A percentile compares a stretch with the other conserved stretches of the same genome.
Evolutionary conservation across 2,888 invertebrate species (phyloP).

Genomic region (Drosophila ustulata): DNA sequence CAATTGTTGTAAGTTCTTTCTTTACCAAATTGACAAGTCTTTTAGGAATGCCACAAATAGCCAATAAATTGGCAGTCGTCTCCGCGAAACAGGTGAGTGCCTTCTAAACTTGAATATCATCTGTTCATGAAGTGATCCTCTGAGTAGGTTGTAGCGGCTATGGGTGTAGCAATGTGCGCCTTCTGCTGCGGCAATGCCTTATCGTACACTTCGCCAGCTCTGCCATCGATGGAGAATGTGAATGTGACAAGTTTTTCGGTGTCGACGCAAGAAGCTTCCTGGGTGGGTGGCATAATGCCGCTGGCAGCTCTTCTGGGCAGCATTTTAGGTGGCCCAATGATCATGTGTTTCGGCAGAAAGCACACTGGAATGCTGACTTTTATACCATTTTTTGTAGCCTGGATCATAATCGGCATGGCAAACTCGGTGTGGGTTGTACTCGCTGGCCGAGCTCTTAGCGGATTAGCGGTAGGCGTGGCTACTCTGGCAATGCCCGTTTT

Average conservation of each 20-base stretch:
- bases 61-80: neutral
- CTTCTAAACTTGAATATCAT: neutral
- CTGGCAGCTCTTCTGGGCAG: conserved; percentile 14
- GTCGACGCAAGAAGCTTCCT: conserved; percentile 18
- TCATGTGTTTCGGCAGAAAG: conserved; percentile 89
- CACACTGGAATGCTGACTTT: conserved; percentile 83
- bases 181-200: conserved; percentile 10
- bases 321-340: conserved; percentile 77
- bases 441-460: conserved; percentile 58
- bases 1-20: too few relatives aligned
- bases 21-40: too few relatives aligned
- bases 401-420: conserved; percentile 89
- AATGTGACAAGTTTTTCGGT: conserved; percentile 18
- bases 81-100: conserved; percentile 24
- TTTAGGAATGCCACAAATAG: conserved; percentile 1
- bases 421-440: conserved; percentile 85
- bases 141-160: conserved; percentile 5
- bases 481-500: conserved; percentile 92
- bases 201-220: conserved; percentile 28
- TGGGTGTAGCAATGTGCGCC: conserved; percentile 10
- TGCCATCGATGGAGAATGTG: conserved; percentile 25
- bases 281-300: conserved; percentile 41
- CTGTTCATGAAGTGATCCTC: neutral
- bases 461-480: conserved; percentile 87
- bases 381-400: conserved; percentile 88